Evolutionary conservation across 2,797 vertebrate genomes (phyloP), one percentile per base, ranked within the genome.

Genomic region (Lagocephalus sceleratus): DNA sequence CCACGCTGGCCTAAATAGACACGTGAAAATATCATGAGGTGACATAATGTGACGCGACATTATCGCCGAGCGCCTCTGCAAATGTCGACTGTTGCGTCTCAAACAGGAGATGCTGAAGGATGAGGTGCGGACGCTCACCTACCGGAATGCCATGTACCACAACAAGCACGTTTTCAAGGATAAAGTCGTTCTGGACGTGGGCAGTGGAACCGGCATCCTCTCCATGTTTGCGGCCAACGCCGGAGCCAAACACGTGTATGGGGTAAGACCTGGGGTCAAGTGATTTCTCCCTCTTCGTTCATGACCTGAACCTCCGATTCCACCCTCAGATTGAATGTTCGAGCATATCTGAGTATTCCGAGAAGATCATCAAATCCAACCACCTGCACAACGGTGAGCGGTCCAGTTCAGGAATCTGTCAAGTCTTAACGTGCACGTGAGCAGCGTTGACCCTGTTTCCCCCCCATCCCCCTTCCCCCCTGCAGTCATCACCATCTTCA

Each of bases 171-270:
- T 96, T 72, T 99, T 99, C 91, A 99, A 98, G 84, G 94, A 97
- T 83, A 98, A 98, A 78, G 89, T 96, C 50, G 97, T 99, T 54
- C 85, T 99, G 75, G 97, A 99, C 15, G 97, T 99, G 3, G 97
- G 97, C 32, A 99, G 97, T 6, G 97, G 97, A 32, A 99, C 97
- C 0, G 97, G 97, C 51, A 99, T 99, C 83, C 94, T 99, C 29
- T 95, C 94, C 20, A 98, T 99, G 97, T 99, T 99, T 57, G 97
- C 97, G 39, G 97, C 97, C 70, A 99, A 98, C 60, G 97, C 97
- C 1, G 97, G 97, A 47, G 97, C 97, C 83, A 96, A 93, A 82
- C 94, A 98, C 44, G 97, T 99, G 58, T 98, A 97, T 1, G 97
- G 97, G 94, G 97, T 99, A 90, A 94, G 85, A 38, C 9, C 2